Evolutionary conservation across 2,113 vertebrate species (phyloP).

Genomic region (Datnioides undecimradiatus): DNA sequence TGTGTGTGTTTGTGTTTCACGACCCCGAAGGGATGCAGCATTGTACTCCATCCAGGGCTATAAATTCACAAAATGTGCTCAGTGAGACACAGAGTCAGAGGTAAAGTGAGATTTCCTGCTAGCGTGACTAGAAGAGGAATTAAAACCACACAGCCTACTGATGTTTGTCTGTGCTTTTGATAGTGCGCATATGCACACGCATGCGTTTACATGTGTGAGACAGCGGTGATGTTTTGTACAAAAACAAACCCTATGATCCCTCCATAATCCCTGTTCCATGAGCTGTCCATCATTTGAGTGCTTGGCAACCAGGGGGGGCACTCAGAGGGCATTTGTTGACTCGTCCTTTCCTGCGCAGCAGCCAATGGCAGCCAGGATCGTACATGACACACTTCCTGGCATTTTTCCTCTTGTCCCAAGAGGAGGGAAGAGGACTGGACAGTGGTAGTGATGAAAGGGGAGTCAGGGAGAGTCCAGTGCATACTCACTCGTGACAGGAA

Average conservation of each 20-base stretch:
- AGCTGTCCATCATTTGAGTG: slow-evolving; percentile 69
- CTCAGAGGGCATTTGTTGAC: slow-evolving; percentile 43
- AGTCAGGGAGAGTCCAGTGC: not conserved
- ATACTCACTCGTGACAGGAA: no score
- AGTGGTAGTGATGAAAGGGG: slow-evolving; percentile 12
- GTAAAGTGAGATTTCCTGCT: slow-evolving; percentile 22
- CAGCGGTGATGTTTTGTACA: slow-evolving; percentile 55
- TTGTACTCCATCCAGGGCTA: not conserved
- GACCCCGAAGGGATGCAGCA: not conserved
- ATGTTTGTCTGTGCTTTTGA: slow-evolving; percentile 9
- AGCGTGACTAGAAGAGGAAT: slow-evolving; percentile 40
- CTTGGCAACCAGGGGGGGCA: slow-evolving; percentile 56
- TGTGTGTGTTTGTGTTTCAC: slow-evolving; percentile 22
- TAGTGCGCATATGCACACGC: not conserved
- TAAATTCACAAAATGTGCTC: slow-evolving; percentile 9
- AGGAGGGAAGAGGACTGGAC: slow-evolving; percentile 2
- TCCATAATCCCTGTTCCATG: slow-evolving; percentile 66
- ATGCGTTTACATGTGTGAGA: slow-evolving; percentile 33
- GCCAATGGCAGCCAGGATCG: slow-evolving; percentile 51
- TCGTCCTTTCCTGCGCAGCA: slow-evolving; percentile 3
- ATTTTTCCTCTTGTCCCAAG: slow-evolving; percentile 14
- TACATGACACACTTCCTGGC: slow-evolving; percentile 45
- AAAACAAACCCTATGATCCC: slow-evolving; percentile 66
- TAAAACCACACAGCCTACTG: slow-evolving; percentile 18
- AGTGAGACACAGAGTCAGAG: not conserved